Conservation (phyloP, 2,888 invertebrate species). For the Ligdia adustata region DNA sequence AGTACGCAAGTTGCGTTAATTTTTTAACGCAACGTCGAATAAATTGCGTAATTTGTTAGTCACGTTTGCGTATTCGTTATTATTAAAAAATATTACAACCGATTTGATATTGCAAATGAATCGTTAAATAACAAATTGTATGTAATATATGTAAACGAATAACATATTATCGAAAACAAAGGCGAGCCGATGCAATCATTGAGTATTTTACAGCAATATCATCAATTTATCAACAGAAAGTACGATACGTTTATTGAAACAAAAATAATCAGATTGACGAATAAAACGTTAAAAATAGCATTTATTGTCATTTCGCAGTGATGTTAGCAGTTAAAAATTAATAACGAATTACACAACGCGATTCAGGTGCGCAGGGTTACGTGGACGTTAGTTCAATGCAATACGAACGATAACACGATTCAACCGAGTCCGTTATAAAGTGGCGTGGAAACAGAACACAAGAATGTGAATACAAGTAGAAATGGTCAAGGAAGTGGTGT, state of each 20-base stretch:
- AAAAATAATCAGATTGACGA: too few species aligned
- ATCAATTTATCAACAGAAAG: not conserved
- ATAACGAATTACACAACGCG: slow-evolving; percentile 40
- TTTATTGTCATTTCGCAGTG: slow-evolving; percentile 2
- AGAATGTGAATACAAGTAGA: slow-evolving; percentile 55
- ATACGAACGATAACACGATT: slow-evolving; percentile 72
- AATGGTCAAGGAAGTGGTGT: slow-evolving; percentile 46
- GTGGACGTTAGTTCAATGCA: slow-evolving; percentile 51
- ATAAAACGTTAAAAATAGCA: slow-evolving; percentile 17
- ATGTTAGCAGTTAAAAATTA: not conserved
- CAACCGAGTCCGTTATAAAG: slow-evolving; percentile 60
- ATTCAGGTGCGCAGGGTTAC: slow-evolving; percentile 47
- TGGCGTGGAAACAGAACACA: slow-evolving; percentile 62
- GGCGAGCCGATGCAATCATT: too few species aligned
- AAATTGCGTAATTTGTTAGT: slow-evolving; percentile 24
- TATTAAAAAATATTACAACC: not conserved
- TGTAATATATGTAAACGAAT: too few species aligned
- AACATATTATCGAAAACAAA: slow-evolving; percentile 27
- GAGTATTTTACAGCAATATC: too few species aligned
- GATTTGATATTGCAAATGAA: too few species aligned
- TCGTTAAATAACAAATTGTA: not conserved
- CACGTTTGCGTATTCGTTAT: slow-evolving; percentile 28
- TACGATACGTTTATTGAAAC: too few species aligned
- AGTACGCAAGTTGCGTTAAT: slow-evolving; percentile 31
- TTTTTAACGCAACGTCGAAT: slow-evolving; percentile 6